Conservation (phyloP, 2,888 invertebrate genomes). For the Hyppa rectilinea region DNA sequence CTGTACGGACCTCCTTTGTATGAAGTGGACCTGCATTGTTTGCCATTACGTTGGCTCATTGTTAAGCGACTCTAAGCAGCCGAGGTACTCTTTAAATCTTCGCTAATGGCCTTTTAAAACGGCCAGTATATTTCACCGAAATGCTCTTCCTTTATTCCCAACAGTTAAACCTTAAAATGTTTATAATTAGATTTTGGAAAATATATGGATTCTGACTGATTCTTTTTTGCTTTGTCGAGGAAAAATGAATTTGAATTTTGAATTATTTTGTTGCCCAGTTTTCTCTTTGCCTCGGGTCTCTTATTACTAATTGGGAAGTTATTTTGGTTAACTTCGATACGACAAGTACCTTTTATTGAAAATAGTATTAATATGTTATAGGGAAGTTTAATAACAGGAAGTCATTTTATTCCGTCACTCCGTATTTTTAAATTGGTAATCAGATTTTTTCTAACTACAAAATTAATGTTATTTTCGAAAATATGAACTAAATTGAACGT, state of each 20-base stretch:
- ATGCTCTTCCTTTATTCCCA: slow-evolving; percentile 75
- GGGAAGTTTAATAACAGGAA: neutral
- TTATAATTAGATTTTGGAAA: slow-evolving; percentile 74
- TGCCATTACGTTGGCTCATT: slow-evolving; percentile 81
- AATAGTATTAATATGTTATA: neutral
- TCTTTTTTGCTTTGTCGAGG: slow-evolving; percentile 27
- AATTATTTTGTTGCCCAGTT: neutral
- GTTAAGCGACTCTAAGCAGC: slow-evolving; percentile 83
- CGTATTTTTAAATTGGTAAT: neutral
- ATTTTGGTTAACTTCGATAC: neutral
- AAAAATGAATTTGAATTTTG: neutral
- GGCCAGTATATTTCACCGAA: slow-evolving; percentile 81
- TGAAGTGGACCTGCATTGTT: slow-evolving; percentile 77
- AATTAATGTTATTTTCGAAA: slow-evolving; percentile 12
- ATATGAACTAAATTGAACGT: slow-evolving; percentile 24
- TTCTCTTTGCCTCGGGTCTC: neutral
- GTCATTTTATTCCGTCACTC: neutral
- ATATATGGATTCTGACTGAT: slow-evolving; percentile 64
- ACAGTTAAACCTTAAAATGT: slow-evolving; percentile 77
- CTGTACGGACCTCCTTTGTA: slow-evolving; percentile 72
- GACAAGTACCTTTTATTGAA: neutral
- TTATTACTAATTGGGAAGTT: neutral
- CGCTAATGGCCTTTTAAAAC: slow-evolving; percentile 86
- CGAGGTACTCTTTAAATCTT: slow-evolving; percentile 86
- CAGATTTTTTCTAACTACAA: neutral